phyloP scores from a whole-genome alignment of 2,888 invertebrate species.

The Eudasyphora cyanicolor region DNA sequence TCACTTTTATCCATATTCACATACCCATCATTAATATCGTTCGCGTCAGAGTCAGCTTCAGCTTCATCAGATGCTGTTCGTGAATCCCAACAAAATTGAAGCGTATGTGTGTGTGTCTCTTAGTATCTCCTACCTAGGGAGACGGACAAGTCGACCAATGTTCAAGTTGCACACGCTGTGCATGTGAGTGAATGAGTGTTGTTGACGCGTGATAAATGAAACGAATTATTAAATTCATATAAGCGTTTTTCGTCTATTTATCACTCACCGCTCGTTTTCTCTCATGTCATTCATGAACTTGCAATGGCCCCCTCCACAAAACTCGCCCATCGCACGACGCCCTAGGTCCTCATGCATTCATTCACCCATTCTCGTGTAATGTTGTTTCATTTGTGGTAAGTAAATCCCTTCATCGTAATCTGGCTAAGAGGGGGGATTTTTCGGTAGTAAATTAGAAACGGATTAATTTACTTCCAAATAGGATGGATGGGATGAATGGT shows the following conservation, averaged over 20 bases:
- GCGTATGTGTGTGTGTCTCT: not conserved
- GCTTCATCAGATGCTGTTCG: not conserved
- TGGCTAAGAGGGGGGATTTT: not conserved
- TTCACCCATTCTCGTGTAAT: slow-evolving; percentile 5
- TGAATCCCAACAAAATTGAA: not conserved
- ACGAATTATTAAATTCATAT: slow-evolving; percentile 65
- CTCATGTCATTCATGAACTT: not conserved
- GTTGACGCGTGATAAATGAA: slow-evolving; percentile 66
- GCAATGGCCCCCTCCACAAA: not conserved
- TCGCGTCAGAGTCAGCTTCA: not conserved
- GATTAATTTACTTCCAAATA: slow-evolving; percentile 63
- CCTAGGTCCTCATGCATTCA: not conserved
- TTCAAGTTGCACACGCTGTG: not conserved
- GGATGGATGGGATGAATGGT: not conserved
- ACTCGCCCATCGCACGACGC: not conserved
- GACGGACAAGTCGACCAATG: not conserved
- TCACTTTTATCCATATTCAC: not conserved
- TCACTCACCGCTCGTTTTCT: slow-evolving; percentile 8
- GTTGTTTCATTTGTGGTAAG: slow-evolving; percentile 2
- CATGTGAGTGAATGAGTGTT: slow-evolving; percentile 43
- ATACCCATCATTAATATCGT: not conserved
- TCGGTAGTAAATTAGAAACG: slow-evolving; percentile 64
- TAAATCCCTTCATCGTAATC: slow-evolving; percentile 19
- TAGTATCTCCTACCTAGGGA: not conserved
- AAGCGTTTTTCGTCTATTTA: slow-evolving; percentile 48